These are phyloP conservation scores for Ovibos moschatus DNA, from an alignment of 2,113 vertebrate genomes.

Conservation along the genomic window DNA sequence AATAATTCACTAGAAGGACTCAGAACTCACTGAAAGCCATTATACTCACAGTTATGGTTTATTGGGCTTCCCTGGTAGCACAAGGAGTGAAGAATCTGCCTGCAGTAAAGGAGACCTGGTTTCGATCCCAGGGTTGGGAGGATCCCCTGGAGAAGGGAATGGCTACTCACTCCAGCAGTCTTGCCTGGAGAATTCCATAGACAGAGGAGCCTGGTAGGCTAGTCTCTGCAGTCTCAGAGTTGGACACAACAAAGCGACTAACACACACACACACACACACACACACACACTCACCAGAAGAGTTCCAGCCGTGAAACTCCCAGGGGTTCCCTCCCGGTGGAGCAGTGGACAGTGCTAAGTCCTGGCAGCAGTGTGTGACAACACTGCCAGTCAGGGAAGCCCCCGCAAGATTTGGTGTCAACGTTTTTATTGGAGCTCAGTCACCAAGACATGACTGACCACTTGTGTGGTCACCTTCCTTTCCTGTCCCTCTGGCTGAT, in stretches of 20 bases:
- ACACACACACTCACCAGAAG: not conserved
- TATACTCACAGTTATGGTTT: not conserved
- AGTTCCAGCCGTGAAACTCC: not conserved
- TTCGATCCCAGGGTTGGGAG: not conserved
- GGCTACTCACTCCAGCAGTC: not conserved
- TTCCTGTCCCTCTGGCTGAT: not conserved
- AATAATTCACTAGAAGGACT: not conserved
- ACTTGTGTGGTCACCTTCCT: not conserved
- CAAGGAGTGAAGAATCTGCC: not conserved
- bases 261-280: not conserved
- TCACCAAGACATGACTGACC: not conserved
- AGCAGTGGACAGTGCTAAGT: not conserved
- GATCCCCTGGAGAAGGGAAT: not conserved
- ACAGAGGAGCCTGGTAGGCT: not conserved
- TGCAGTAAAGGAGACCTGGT: not conserved
- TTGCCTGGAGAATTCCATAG: not conserved
- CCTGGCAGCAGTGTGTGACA: not conserved
- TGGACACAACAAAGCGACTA: not conserved
- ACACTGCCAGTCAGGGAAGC: not conserved
- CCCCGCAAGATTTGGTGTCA: not conserved
- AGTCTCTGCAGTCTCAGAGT: not conserved
- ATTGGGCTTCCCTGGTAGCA: not conserved
- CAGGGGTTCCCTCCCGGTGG: not conserved
- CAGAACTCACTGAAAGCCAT: not conserved
- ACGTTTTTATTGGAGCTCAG: not conserved